Conservation (phyloP, 2,113 vertebrate genomes). For the Recurvirostra avosetta region DNA sequence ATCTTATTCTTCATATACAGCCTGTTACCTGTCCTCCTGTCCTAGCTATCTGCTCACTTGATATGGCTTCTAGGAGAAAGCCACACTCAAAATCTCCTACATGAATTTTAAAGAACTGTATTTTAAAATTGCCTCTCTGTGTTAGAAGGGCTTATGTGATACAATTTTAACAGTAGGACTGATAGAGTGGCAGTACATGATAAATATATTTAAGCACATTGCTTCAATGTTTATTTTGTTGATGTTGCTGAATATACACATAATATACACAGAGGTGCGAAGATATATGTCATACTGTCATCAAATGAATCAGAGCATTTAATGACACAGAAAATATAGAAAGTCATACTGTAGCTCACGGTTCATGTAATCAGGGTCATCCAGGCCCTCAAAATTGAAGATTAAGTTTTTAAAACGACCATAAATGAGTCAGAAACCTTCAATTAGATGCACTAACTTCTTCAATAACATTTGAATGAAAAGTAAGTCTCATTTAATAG, state of each 20-base stretch:
- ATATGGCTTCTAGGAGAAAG: background rate
- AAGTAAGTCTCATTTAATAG: constrained; percentile 47
- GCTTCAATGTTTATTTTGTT: constrained; percentile 11
- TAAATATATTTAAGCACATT: background rate
- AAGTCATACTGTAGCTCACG: background rate
- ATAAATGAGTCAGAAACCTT: constrained; percentile 46
- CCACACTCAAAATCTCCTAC: background rate
- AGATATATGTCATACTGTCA: background rate
- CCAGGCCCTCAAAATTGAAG: constrained; percentile 22
- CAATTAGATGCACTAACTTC: constrained; percentile 42
- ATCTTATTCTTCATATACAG: background rate
- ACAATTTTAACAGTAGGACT: background rate
- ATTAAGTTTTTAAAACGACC: constrained; percentile 44
- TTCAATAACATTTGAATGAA: constrained; percentile 50
- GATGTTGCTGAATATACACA: background rate
- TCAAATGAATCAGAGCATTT: constrained; percentile 26
- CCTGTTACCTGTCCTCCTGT: background rate
- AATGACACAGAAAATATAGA: constrained; percentile 27
- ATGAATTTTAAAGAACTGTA: background rate
- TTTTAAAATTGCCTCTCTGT: background rate
- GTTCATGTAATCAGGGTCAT: constrained; percentile 41
- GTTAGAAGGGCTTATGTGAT: background rate
- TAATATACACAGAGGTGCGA: background rate
- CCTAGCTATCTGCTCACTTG: background rate
- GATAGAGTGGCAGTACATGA: background rate